These are phyloP conservation scores for Eretmochelys imbricata DNA, from an alignment of 2,113 vertebrate genomes.

Conservation along the genomic window DNA sequence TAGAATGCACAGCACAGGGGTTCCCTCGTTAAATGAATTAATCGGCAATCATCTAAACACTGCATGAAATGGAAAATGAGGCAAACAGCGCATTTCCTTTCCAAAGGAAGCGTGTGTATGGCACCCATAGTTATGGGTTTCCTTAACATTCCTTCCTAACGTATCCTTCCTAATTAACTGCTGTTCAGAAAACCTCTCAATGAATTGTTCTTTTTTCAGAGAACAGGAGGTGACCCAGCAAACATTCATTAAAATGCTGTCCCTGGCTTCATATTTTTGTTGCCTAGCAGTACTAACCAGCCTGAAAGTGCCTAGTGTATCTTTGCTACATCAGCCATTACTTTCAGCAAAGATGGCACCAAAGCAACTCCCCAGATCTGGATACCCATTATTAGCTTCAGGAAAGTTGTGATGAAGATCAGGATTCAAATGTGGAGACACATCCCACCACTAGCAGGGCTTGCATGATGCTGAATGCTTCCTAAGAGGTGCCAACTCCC, in stretches of 20 bases:
- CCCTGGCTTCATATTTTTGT: not conserved
- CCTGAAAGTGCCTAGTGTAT: not conserved
- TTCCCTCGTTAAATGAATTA: slow-evolving; percentile 27
- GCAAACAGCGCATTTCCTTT: slow-evolving; percentile 44
- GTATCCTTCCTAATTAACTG: slow-evolving; percentile 18
- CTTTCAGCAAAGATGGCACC: not conserved
- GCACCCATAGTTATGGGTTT: not conserved
- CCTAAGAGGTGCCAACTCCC: not conserved
- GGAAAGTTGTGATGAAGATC: not conserved
- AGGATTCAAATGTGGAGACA: not conserved
- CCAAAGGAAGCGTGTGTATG: slow-evolving; percentile 46
- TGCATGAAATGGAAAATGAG: slow-evolving; percentile 29
- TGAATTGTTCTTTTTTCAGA: not conserved
- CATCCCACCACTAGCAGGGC: not conserved
- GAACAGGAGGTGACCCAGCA: not conserved
- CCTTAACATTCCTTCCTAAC: slow-evolving; percentile 39
- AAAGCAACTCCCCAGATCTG: not conserved
- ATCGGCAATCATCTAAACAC: slow-evolving; percentile 37
- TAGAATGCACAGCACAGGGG: slow-evolving; percentile 67
- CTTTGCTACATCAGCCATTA: not conserved
- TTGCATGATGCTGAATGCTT: not conserved
- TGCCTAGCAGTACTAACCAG: not conserved
- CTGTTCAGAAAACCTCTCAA: slow-evolving; percentile 37
- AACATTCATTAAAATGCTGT: not conserved
- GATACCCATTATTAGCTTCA: not conserved